Conservation (phyloP, 1,140 invertebrate species). For the Cepaea nemoralis region DNA sequence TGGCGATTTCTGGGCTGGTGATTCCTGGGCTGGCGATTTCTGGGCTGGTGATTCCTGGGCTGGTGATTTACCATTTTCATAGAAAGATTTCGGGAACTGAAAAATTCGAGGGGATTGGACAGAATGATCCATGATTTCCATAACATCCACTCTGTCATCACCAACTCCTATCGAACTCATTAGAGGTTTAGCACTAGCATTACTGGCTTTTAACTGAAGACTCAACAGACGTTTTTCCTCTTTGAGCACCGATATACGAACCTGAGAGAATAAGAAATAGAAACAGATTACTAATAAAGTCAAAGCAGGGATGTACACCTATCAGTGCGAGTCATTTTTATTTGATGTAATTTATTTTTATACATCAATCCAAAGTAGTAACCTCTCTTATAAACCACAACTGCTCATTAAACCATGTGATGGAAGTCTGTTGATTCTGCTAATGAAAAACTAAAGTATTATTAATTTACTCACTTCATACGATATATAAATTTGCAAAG, state of each 20-base stretch:
- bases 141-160: slow-evolving; percentile 56
- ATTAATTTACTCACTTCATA: too few relatives aligned
- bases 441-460: too few relatives aligned
- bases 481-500: too few relatives aligned
- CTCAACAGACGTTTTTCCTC: slow-evolving; percentile 81
- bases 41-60: slow-evolving; percentile 25
- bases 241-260: slow-evolving; percentile 79
- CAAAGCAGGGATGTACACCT: too few relatives aligned
- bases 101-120: not conserved
- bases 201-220: slow-evolving; percentile 73
- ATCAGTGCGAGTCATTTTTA: too few relatives aligned
- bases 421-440: too few relatives aligned
- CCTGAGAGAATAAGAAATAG: slow-evolving; percentile 56
- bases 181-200: slow-evolving; percentile 23
- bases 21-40: slow-evolving; percentile 22
- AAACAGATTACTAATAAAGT: too few relatives aligned
- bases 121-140: not conserved
- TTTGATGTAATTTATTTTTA: too few relatives aligned
- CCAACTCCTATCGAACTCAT: slow-evolving; percentile 68
- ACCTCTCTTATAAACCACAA: too few relatives aligned
- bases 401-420: too few relatives aligned
- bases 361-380: too few relatives aligned
- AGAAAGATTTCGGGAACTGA: slow-evolving; percentile 20
- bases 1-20: slow-evolving; percentile 35
- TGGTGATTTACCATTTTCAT: slow-evolving; percentile 3